phyloP scores from a whole-genome alignment of 2,797 vertebrate genomes.

The Pseudochromis fuscus region DNA sequence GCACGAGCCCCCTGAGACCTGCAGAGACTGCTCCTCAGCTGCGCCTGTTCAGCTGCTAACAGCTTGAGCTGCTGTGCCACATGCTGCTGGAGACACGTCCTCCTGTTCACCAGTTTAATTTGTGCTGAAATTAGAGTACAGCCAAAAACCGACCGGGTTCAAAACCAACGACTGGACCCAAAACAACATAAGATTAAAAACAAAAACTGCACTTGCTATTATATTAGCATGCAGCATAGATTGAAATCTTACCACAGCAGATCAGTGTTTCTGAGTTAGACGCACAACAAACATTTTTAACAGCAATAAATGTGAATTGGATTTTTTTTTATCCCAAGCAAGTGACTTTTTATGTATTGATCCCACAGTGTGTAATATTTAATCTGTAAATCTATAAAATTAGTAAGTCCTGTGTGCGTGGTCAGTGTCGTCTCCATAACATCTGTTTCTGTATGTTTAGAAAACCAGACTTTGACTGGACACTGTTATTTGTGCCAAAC shows the following conservation, averaged over 20 bases:
- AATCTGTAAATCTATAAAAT: no score
- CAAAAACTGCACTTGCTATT: constrained; percentile 3
- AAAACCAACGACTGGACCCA: constrained; percentile 63
- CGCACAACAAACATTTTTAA: neutral
- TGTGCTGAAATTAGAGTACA: constrained; percentile 79
- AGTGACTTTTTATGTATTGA: no score
- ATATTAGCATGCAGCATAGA: neutral
- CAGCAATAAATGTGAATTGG: no score
- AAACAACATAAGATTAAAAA: constrained; percentile 49
- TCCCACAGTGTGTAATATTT: no score
- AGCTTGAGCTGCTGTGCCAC: constrained; percentile 86
- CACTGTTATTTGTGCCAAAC: neutral
- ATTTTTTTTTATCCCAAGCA: no score
- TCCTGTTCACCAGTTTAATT: constrained; percentile 83
- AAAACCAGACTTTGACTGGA: no score
- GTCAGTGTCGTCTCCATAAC: no score
- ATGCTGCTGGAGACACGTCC: constrained; percentile 83
- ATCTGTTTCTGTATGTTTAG: no score
- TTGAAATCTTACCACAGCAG: accelerated
- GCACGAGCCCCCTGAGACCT: constrained; percentile 81
- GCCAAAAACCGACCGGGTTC: constrained; percentile 71
- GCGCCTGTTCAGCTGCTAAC: constrained; percentile 79
- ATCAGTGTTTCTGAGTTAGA: neutral
- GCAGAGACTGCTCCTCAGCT: constrained; percentile 79
- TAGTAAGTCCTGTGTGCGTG: no score